These are phyloP conservation scores for Streptopelia turtur DNA, from an alignment of 2,797 vertebrate species.

Conservation along the genomic window DNA sequence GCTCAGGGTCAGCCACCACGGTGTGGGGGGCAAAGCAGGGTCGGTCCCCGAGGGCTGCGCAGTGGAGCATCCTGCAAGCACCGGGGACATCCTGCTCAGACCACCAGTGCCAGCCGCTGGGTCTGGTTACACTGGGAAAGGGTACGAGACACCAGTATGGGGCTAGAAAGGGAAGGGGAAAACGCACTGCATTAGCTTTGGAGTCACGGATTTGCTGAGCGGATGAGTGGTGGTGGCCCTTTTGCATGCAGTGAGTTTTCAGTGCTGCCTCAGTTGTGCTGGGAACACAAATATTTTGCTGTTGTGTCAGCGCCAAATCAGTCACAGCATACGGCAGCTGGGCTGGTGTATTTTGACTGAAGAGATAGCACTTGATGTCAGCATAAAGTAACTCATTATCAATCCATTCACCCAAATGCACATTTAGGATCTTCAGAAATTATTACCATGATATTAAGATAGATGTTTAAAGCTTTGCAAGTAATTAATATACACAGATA, in stretches of 20 bases:
- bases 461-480: neutral
- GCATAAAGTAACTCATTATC: slow-evolving; percentile 17
- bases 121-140: neutral
- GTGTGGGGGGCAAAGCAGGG: rapidly evolving
- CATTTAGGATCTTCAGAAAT: slow-evolving; percentile 5
- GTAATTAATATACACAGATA: neutral
- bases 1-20: rapidly evolving
- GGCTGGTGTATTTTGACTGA: neutral
- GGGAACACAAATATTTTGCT: neutral
- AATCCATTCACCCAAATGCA: neutral
- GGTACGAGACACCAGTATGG: rapidly evolving
- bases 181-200: neutral
- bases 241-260: neutral
- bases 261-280: neutral
- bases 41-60: rapidly evolving
- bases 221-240: neutral
- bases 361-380: neutral
- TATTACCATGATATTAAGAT: neutral
- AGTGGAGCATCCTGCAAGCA: neutral
- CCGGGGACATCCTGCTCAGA: neutral
- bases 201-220: rapidly evolving
- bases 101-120: rapidly evolving
- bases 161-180: neutral
- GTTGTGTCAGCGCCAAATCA: neutral
- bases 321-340: neutral